A percentile compares a stretch with the other conserved stretches of the same genome.
These are phyloP conservation scores for Magallana nippona DNA, from an alignment of 2,888 invertebrate species.

Conservation along the genomic window DNA sequence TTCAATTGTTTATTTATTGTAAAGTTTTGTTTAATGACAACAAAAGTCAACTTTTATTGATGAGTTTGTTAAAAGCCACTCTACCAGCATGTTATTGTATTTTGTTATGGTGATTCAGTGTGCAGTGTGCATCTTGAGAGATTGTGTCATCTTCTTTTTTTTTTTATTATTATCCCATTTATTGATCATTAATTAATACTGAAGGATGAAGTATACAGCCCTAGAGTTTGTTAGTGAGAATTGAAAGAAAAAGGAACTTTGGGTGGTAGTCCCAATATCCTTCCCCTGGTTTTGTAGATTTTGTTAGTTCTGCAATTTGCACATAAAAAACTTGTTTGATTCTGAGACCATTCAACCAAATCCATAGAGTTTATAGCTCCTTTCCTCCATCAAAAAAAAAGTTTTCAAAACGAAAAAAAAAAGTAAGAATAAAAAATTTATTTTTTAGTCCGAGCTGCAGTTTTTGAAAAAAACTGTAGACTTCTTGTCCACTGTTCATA, in stretches of 20 bases:
- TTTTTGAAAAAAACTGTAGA: conserved; percentile 5
- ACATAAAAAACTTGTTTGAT: no score
- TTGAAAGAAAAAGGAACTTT: background rate
- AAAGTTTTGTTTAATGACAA: background rate
- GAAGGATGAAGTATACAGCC: background rate
- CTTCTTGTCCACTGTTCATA: background rate
- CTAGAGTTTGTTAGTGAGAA: background rate
- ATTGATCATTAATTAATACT: no score
- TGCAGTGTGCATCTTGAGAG: background rate
- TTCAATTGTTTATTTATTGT: no score
- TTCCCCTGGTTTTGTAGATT: no score
- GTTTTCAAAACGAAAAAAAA: background rate
- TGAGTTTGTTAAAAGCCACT: conserved; percentile 2
- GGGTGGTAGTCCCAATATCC: no score
- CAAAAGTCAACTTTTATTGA: background rate
- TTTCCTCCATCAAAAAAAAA: background rate
- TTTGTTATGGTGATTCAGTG: background rate
- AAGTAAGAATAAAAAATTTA: background rate
- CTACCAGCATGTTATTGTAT: conserved; percentile 1
- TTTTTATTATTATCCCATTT: no score
- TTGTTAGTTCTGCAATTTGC: no score
- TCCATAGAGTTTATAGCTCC: no score
- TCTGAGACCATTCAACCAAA: no score
- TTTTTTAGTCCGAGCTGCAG: background rate
- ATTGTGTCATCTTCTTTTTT: background rate